Evolutionary conservation across 2,888 invertebrate genomes (phyloP).

Genomic region (Leptinotarsa tumamoca): DNA sequence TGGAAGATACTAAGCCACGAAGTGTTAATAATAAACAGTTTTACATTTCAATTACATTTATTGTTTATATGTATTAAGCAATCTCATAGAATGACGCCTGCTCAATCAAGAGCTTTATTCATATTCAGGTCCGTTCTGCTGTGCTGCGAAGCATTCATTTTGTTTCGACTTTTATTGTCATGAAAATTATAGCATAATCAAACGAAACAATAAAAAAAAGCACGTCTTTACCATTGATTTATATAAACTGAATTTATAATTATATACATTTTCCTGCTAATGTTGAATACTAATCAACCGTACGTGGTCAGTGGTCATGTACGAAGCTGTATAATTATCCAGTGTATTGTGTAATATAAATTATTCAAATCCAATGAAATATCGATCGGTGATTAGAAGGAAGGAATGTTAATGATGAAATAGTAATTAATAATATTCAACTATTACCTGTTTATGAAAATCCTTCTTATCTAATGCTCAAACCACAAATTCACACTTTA

Average conservation of each 20-base stretch:
- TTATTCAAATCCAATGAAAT: conserved; percentile 11
- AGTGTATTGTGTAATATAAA: conserved; percentile 17
- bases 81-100: not conserved
- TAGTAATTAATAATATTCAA: not conserved
- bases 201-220: conserved; percentile 12
- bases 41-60: conserved; percentile 1
- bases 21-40: not conserved
- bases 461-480: not conserved
- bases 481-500: not conserved
- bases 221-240: conserved; percentile 16
- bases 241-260: conserved; percentile 17
- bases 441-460: not conserved
- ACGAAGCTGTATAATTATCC: conserved; percentile 15
- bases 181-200: conserved; percentile 13
- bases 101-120: conserved; percentile 2
- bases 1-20: not conserved
- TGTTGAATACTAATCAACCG: conserved; percentile 14
- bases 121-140: not conserved
- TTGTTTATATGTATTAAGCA: not conserved
- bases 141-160: conserved; percentile 4
- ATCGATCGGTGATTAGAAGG: conserved; percentile 11
- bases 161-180: conserved; percentile 20
- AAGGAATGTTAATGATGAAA: conserved; percentile 13
- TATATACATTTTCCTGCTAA: conserved; percentile 14
- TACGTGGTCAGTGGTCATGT: conserved; percentile 9